Evolutionary conservation across 1,140 invertebrate genomes (phyloP).

Genomic region (Drepana arcuata): DNA sequence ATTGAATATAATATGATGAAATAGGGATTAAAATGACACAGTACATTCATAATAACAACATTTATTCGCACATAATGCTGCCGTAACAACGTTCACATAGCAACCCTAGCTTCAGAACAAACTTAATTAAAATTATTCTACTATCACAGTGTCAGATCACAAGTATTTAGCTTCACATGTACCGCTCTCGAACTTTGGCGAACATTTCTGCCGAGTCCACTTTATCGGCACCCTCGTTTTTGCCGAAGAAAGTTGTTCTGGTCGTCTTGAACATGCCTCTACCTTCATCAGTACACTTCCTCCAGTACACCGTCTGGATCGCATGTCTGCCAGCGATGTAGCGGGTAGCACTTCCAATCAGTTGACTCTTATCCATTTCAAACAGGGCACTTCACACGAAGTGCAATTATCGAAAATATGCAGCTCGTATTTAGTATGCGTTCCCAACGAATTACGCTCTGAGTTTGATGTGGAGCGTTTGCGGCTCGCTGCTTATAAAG

Average conservation of each 20-base stretch:
- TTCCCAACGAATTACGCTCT: slow-evolving; percentile 2
- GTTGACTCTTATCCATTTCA: slow-evolving; percentile 62
- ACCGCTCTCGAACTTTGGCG: slow-evolving; percentile 54
- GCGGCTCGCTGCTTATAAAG: slow-evolving; percentile 17
- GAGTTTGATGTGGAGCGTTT: slow-evolving; percentile 5
- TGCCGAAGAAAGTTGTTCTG: slow-evolving; percentile 75
- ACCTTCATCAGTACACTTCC: slow-evolving; percentile 64
- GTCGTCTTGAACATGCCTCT: slow-evolving; percentile 75
- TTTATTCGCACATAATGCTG: too few species aligned
- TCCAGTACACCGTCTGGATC: slow-evolving; percentile 81
- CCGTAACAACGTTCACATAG: too few species aligned
- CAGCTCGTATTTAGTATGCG: slow-evolving; percentile 2
- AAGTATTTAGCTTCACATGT: too few species aligned
- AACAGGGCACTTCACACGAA: slow-evolving; percentile 7
- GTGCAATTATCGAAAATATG: background rate
- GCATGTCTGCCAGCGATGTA: slow-evolving; percentile 80
- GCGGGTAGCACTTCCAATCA: slow-evolving; percentile 76
- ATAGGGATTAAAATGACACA: too few species aligned
- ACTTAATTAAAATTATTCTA: slow-evolving; percentile 16
- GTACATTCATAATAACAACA: too few species aligned
- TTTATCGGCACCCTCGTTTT: slow-evolving; percentile 66
- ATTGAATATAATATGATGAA: too few species aligned
- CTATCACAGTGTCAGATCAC: background rate
- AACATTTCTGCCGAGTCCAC: slow-evolving; percentile 61
- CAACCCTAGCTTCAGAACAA: too few species aligned